A percentile compares a stretch with the other conserved stretches of the same genome.
phyloP scores from a whole-genome alignment of 2,888 invertebrate species.

The Spialia ferax region DNA sequence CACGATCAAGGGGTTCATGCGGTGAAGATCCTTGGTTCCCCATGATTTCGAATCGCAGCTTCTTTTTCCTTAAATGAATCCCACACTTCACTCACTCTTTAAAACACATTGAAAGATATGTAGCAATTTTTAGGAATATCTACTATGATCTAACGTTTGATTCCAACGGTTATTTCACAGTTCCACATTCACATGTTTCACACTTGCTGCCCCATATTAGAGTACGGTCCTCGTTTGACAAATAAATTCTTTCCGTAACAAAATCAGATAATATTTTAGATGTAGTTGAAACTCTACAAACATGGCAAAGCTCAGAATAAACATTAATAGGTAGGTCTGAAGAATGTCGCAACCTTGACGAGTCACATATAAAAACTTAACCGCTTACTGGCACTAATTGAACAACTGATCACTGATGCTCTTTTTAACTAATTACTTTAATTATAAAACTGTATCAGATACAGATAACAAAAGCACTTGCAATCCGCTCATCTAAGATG shows the following conservation, averaged over 20 bases:
- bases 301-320: conserved; percentile 77
- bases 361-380: conserved; percentile 56
- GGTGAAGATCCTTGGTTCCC: conserved; percentile 94
- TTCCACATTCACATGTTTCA: conserved; percentile 59
- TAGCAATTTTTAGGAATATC: background rate
- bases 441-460: conserved; percentile 25
- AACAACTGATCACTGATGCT: conserved; percentile 27
- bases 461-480: conserved; percentile 31
- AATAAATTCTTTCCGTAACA: conserved; percentile 67
- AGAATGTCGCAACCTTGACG: conserved; percentile 74
- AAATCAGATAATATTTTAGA: conserved; percentile 79
- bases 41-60: conserved; percentile 76
- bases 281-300: conserved; percentile 76
- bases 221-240: conserved; percentile 71
- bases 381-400: conserved; percentile 38
- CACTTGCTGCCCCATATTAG: conserved; percentile 60
- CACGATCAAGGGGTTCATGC: conserved; percentile 93
- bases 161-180: conserved; percentile 60
- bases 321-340: conserved; percentile 65
- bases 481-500: conserved; percentile 63
- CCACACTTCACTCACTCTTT: conserved; percentile 29
- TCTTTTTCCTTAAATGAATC: background rate
- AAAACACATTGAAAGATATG: conserved; percentile 20
- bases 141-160: conserved; percentile 11
- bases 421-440: conserved; percentile 20